Percentiles rank a stretch among this genome's conserved stretches.
phyloP scores from a whole-genome alignment of 1,140 invertebrate species.

The Neodiprion virginianus region DNA sequence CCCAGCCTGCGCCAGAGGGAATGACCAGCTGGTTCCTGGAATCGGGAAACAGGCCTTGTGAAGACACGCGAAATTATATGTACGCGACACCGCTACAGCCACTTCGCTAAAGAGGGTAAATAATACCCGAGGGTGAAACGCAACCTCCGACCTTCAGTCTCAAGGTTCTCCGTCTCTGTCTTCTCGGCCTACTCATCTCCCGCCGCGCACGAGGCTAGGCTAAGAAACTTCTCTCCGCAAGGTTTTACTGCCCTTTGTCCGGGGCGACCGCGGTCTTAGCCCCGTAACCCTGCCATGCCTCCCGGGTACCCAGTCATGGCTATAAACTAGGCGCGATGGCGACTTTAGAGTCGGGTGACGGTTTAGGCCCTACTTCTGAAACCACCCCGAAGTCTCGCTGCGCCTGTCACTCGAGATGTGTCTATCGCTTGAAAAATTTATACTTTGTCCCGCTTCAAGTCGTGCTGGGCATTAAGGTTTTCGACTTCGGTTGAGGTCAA shows the following conservation, averaged over 20 bases:
- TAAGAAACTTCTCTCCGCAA: neutral
- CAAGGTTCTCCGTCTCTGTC: too few relatives aligned
- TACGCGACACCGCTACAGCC: too few relatives aligned
- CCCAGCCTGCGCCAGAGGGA: too few relatives aligned
- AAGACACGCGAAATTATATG: too few relatives aligned
- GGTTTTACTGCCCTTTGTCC: conserved; percentile 3
- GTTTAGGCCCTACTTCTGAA: neutral
- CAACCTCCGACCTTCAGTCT: neutral
- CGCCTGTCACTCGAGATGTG: too few relatives aligned
- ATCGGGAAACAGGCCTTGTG: too few relatives aligned
- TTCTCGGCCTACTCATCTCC: too few relatives aligned
- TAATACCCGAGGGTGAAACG: too few relatives aligned
- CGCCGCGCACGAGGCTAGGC: neutral
- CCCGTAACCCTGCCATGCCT: too few relatives aligned
- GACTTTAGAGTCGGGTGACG: neutral
- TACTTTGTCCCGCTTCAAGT: neutral
- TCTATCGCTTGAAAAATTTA: too few relatives aligned
- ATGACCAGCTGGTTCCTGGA: too few relatives aligned
- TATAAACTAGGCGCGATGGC: neutral
- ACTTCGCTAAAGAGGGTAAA: too few relatives aligned
- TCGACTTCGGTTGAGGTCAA: neutral
- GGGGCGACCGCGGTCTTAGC: neutral
- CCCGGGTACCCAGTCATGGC: neutral
- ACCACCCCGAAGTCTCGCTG: neutral
- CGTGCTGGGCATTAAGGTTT: neutral